These are phyloP conservation scores for Napeogenes inachia DNA, from an alignment of 2,888 invertebrate genomes.

Conservation along the genomic window DNA sequence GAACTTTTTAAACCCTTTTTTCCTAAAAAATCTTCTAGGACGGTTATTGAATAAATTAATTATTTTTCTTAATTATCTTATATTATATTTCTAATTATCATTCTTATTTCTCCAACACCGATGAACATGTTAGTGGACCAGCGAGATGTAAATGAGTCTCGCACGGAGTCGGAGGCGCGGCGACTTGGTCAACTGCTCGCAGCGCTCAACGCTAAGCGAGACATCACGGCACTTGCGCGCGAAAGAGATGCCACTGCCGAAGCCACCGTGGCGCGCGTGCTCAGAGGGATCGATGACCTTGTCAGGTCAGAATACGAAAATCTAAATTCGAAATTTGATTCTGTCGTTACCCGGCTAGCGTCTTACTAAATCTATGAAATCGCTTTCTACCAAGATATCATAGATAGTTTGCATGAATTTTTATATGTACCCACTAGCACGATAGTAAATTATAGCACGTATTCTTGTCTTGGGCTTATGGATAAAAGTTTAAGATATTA, in stretches of 20 bases:
- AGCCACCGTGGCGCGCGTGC: slow-evolving; percentile 43
- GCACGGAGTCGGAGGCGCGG: slow-evolving; percentile 51
- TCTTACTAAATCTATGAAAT: not conserved
- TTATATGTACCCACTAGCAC: too few species aligned
- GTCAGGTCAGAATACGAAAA: slow-evolving; percentile 39
- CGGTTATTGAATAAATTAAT: too few species aligned
- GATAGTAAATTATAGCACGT: too few species aligned
- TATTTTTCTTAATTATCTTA: too few species aligned
- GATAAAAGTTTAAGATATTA: too few species aligned
- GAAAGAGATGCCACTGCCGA: slow-evolving; percentile 48
- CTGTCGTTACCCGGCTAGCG: too few species aligned
- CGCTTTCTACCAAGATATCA: too few species aligned
- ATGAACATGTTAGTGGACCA: slow-evolving; percentile 52
- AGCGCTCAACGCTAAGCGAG: slow-evolving; percentile 38
- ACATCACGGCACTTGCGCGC: slow-evolving; percentile 36
- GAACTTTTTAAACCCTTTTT: not conserved
- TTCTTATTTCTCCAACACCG: not conserved
- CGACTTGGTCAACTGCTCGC: slow-evolving; percentile 39
- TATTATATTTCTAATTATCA: too few species aligned
- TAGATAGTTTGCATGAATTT: too few species aligned
- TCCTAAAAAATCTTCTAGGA: too few species aligned
- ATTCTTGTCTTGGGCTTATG: too few species aligned
- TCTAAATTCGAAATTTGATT: not conserved
- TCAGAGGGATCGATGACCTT: slow-evolving; percentile 63
- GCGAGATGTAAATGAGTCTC: slow-evolving; percentile 59